A percentile compares a stretch with the other conserved stretches of the same genome.
Evolutionary conservation across 2,888 invertebrate genomes (phyloP).

Genomic region (Sphaeridia pumilis): DNA sequence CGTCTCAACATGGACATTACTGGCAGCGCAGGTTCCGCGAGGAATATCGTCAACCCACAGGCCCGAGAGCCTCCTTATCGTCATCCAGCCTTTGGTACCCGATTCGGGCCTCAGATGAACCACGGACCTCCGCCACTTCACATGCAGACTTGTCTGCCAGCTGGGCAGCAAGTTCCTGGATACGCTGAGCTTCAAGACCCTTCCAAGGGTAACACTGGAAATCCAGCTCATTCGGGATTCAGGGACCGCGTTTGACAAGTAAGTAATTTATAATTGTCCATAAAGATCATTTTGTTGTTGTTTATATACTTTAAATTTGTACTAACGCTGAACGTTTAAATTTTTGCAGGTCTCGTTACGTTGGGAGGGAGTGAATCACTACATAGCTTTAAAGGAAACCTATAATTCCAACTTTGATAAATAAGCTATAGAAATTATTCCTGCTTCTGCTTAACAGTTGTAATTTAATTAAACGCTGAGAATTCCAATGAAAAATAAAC

Average conservation of each 20-base stretch:
- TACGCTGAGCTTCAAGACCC: background rate
- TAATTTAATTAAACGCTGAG: no score
- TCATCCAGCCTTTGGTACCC: constrained; percentile 5
- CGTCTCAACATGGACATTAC: no score
- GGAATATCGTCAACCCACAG: no score
- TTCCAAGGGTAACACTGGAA: constrained; percentile 4
- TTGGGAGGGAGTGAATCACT: no score
- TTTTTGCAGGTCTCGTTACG: no score
- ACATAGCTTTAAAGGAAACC: no score
- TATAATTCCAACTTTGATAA: no score
- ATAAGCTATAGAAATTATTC: no score
- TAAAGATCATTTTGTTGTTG: background rate
- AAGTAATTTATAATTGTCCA: background rate
- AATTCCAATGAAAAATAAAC: no score
- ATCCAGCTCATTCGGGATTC: constrained; percentile 7
- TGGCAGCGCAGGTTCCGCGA: no score
- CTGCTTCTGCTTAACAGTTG: no score
- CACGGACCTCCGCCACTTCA: constrained; percentile 1
- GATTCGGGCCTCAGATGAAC: background rate
- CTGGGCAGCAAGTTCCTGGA: constrained; percentile 2
- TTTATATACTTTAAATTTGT: background rate
- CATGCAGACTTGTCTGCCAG: constrained; percentile 2
- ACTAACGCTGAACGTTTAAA: background rate
- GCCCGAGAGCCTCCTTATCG: background rate
- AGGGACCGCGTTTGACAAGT: background rate